Percentiles rank a stretch among this genome's conserved stretches.
phyloP scores from a whole-genome alignment of 2,797 vertebrate genomes.

The Sphenodon punctatus region DNA sequence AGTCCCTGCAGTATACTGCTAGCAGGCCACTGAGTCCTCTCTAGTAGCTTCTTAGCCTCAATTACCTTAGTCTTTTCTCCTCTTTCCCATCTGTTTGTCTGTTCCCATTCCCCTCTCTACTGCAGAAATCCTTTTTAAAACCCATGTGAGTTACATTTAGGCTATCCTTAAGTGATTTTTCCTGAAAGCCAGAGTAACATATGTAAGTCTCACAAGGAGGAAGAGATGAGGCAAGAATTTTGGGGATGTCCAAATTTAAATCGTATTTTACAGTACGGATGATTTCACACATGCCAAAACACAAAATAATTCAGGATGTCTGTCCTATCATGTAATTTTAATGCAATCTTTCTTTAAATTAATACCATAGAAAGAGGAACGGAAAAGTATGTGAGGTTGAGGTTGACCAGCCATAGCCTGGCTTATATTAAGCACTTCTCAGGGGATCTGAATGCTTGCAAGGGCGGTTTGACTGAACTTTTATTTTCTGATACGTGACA shows the following conservation, averaged over 20 bases:
- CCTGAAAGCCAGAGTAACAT: slow-evolving; percentile 63
- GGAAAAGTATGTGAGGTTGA: not conserved
- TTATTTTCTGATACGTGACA: slow-evolving; percentile 35
- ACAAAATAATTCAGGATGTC: not conserved
- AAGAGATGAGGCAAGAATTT: slow-evolving; percentile 45
- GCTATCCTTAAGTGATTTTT: slow-evolving; percentile 63
- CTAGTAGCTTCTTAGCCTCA: slow-evolving; percentile 71
- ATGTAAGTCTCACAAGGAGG: slow-evolving; percentile 57
- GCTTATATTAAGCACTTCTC: not conserved
- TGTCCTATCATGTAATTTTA: slow-evolving; percentile 1
- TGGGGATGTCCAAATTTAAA: slow-evolving; percentile 49
- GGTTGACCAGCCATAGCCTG: not conserved
- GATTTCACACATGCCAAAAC: slow-evolving; percentile 33
- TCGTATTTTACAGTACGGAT: slow-evolving; percentile 20
- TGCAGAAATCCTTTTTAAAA: slow-evolving; percentile 70
- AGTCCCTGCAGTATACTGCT: slow-evolving; percentile 45
- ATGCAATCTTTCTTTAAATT: slow-evolving; percentile 9
- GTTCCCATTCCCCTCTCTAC: slow-evolving; percentile 67
- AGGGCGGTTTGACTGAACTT: not conserved
- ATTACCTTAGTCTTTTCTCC: slow-evolving; percentile 68
- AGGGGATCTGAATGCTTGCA: not conserved
- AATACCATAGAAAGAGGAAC: not conserved
- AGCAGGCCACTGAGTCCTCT: slow-evolving; percentile 59
- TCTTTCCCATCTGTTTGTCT: slow-evolving; percentile 68
- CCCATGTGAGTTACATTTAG: slow-evolving; percentile 72